Conservation (phyloP, 2,888 invertebrate genomes). For the Acanthosoma haemorrhoidale region DNA sequence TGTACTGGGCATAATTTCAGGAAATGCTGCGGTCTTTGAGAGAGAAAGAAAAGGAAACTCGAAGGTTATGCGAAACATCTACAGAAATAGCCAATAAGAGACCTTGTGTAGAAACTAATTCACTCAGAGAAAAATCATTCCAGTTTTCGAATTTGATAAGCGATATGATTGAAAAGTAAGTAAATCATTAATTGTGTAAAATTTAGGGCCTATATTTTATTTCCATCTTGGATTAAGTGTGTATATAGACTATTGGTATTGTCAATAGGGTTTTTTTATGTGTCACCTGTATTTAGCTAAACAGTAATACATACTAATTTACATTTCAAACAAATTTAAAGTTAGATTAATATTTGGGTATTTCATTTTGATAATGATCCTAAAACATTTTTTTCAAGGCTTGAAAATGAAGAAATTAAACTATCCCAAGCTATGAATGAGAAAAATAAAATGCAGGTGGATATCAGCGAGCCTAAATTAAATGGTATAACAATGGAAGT, state of each 20-base stretch:
- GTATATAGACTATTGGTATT: no score
- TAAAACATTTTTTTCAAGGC: constrained; percentile 22
- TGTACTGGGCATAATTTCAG: no score
- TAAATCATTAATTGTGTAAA: neutral
- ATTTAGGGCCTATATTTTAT: neutral
- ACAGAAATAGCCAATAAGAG: constrained; percentile 31
- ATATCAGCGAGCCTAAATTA: constrained; percentile 23
- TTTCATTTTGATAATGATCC: no score
- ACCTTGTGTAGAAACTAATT: constrained; percentile 36
- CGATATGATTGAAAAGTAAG: constrained; percentile 36
- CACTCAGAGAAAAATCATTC: constrained; percentile 32
- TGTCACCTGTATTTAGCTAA: no score
- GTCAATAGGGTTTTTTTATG: no score
- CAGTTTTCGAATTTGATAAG: constrained; percentile 33
- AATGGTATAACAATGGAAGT: constrained; percentile 5
- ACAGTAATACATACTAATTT: no score
- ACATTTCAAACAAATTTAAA: no score
- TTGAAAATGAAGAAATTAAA: constrained; percentile 34
- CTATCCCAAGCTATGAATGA: constrained; percentile 24
- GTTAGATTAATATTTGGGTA: no score
- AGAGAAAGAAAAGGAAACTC: constrained; percentile 37
- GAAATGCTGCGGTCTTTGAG: constrained; percentile 38
- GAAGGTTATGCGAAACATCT: constrained; percentile 30
- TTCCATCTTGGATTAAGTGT: no score
- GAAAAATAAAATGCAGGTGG: constrained; percentile 33